Base-by-base conservation (phyloP, 2,113 vertebrate genomes). In the Oryzias woworae region DNA sequence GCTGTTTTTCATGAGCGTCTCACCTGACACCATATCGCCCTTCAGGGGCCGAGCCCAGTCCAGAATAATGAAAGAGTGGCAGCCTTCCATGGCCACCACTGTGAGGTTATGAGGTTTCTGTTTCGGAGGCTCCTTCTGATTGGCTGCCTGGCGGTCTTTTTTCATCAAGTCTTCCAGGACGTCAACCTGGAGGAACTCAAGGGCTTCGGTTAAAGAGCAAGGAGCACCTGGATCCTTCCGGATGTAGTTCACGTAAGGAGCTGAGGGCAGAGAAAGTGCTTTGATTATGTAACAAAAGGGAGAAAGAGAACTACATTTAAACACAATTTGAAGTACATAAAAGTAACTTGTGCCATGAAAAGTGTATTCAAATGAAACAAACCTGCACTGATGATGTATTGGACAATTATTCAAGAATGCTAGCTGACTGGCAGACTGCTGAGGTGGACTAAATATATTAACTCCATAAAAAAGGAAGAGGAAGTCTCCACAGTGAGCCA, bases 1-100 rank as follows among this genome's bases (percentile, higher is more conserved):
- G 6, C 28, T 16, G 41, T 52, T 18, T 26, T 48, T 46, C 12
- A 24, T 14, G 14, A 58, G 52, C 53, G 23, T 71, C 77, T 69
- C 78, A 98, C 97, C 97, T 94, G 97, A 97, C 53, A 99, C 94
- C 91, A 94, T 92, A 55, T 99, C 96, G 50, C 92, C 94, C 24
- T 80, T 93, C 53, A 91, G 60, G 12, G 96, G 95, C 51, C 91
- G 94, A 60, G 89, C 94, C 97, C 97, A 99, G 86, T 98, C 96
- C 70, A 99, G 80, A 36, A 99, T 99, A 79, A 99, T 95, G 62
- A 99, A 99, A 0, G 97, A 99, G 66, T 99, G 97, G 77, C 97
- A 99, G 68, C 97, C 96, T 87, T 99, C 97, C 50, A 99, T 93
- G 53, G 97, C 97, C 0, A 99, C 95, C 2, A 99, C 92, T 0